phyloP scores from a whole-genome alignment of 2,797 vertebrate species.

The Spizella passerina region DNA sequence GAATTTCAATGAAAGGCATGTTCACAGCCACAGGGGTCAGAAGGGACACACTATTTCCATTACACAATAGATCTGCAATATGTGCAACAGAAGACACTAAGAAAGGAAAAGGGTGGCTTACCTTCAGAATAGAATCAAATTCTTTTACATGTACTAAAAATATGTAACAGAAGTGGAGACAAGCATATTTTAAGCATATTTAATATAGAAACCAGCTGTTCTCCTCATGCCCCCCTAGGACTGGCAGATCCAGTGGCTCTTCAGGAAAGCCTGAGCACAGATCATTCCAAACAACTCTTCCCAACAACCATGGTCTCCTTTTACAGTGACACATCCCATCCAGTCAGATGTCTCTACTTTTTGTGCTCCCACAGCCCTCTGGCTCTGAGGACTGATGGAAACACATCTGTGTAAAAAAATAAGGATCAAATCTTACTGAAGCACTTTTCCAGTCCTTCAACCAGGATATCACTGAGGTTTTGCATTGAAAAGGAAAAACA shows the following conservation, averaged over 20 bases:
- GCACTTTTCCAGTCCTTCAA: neutral
- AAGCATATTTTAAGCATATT: neutral
- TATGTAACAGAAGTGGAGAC: neutral
- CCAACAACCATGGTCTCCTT: neutral
- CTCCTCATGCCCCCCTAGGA: neutral
- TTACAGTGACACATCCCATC: neutral
- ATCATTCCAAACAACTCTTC: neutral
- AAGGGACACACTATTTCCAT: neutral
- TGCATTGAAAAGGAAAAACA: neutral
- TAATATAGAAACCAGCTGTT: neutral
- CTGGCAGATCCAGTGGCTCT: neutral
- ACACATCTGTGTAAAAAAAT: neutral
- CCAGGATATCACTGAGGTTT: neutral
- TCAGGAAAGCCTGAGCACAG: neutral
- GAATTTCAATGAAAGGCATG: neutral
- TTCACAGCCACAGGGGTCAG: neutral
- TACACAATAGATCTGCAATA: neutral
- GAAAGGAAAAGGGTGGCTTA: neutral
- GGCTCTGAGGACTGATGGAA: neutral
- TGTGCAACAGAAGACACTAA: neutral
- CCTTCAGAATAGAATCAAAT: neutral
- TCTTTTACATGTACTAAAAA: neutral
- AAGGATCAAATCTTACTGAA: neutral
- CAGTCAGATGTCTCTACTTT: neutral
- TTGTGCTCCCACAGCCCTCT: neutral